Evolutionary conservation across 2,888 invertebrate genomes (phyloP), one percentile per base, ranked within the genome.

Genomic region (Eristalinus sepulchralis): DNA sequence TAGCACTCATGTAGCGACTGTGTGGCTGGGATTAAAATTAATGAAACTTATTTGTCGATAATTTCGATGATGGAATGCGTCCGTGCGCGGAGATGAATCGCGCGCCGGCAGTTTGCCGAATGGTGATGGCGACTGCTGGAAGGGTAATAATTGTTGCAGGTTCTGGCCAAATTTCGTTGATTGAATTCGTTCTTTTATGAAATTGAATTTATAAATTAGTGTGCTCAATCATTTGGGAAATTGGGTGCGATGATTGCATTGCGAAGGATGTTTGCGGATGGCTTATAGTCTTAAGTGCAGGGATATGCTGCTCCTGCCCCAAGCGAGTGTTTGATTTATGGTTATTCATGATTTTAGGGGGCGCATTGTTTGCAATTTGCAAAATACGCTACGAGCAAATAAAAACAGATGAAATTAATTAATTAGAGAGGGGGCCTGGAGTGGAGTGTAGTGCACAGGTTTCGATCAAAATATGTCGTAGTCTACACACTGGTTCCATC

Each of bases 401-500:
- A 17, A 5, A 47, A 17, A 17, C 8, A 47, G 17, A 17, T 9
- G 17, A 47, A 47, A 47, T 17, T n/a, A 47, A 47, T 47, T 8
- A 47, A 47, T 47, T 47, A 39, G 2, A 1, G 0, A n/a, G 39
- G 39, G 39, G 1, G 36, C 10, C 11, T 10, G 36, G 36, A 13
- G 0, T 10, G 11, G 36, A 36, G 11, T 1, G 13, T 11, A 13
- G 5, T 6, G 11, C 17, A 8, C 17, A 1, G 2, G 0, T 8
- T 47, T 47, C 17, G 47, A 47, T 47, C 47, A 47, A 47, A 47
- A 47, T 47, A 47, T 17, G 17, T 17, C 2, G 17, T 27, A 5
- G 27, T 27, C 17, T 8, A 17, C 17, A 6, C 47, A 0, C 1
- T 92, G 92, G 92, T 92, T 92, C 91, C 92, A 92, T 92, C 92